Percentiles rank a stretch among this genome's conserved stretches.
Conservation (phyloP, 2,113 vertebrate species). For the Limnothrissa miodon region DNA sequence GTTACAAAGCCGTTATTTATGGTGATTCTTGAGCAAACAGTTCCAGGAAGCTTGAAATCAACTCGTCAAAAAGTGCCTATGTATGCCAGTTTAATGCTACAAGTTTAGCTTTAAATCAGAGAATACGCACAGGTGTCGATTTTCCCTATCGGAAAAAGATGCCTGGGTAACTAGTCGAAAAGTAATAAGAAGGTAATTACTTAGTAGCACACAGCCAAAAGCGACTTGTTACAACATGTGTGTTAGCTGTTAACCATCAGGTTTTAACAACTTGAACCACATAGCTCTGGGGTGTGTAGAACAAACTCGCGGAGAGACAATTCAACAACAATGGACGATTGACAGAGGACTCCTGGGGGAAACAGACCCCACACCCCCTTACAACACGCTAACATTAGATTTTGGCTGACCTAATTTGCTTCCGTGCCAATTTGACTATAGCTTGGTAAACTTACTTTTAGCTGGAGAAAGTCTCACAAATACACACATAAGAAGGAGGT, state of each 20-base stretch:
- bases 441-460: background rate
- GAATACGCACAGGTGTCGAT: background rate
- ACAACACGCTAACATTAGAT: background rate
- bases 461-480: background rate
- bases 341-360: background rate
- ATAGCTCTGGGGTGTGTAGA: background rate
- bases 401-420: background rate
- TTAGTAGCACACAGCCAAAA: background rate
- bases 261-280: background rate
- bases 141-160: background rate
- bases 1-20: background rate
- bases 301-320: background rate
- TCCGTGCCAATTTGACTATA: background rate
- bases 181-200: background rate
- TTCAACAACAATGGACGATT: slow-evolving; percentile 5
- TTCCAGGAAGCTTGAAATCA: background rate
- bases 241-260: background rate
- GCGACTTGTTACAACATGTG: background rate
- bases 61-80: background rate
- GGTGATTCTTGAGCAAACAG: background rate
- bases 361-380: background rate
- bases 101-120: background rate
- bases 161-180: background rate
- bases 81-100: background rate
- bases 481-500: background rate